These are phyloP conservation scores for Thoracochromis brauschi DNA, from an alignment of 2,113 vertebrate genomes.

Conservation along the genomic window DNA sequence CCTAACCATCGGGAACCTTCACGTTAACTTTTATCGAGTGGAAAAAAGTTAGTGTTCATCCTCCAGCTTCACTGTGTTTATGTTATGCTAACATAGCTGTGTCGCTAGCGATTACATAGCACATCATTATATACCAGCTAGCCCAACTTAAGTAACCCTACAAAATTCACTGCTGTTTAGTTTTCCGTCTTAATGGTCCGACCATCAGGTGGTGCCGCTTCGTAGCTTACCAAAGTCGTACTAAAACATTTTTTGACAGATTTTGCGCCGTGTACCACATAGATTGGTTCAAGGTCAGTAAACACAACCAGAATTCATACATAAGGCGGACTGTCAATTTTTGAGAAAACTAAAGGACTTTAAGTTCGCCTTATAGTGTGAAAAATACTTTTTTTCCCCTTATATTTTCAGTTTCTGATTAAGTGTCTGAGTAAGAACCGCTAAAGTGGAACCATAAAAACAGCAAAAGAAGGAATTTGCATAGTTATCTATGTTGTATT, in stretches of 20 bases:
- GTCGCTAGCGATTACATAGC: fast-evolving
- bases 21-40: fast-evolving
- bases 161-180: fast-evolving
- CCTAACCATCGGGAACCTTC: fast-evolving
- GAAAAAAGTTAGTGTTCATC: fast-evolving
- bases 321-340: fast-evolving
- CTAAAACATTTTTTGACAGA: neutral
- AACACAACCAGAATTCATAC: neutral
- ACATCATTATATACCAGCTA: fast-evolving
- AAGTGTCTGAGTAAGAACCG: fast-evolving
- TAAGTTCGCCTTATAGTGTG: fast-evolving
- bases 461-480: neutral
- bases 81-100: neutral
- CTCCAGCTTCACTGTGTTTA: neutral
- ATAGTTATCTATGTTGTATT: neutral
- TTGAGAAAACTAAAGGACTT: neutral
- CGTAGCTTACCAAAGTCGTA: neutral
- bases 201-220: fast-evolving
- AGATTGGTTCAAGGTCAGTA: neutral
- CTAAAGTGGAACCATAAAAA: neutral
- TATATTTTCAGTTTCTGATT: neutral
- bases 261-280: neutral
- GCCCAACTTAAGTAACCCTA: fast-evolving
- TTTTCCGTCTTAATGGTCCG: neutral
- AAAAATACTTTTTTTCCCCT: neutral